Evolutionary conservation across 1,140 invertebrate genomes (phyloP).

Genomic region (Apis mellifera): Amel_HAv3.1 CM009936.2:4159001-4159500

Average conservation of each 20-base stretch:
- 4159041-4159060: conserved; percentile 21
- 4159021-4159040: conserved; percentile 7
- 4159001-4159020: conserved; percentile 19
- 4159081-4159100: conserved; percentile 25
- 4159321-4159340: conserved; percentile 65
- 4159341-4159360: conserved; percentile 16
- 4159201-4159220: conserved; percentile 12
- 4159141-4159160: background rate
- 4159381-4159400: conserved; percentile 1
- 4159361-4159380: conserved; percentile 29
- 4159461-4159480: no score
- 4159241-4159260: conserved; percentile 15
- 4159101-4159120: background rate
- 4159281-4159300: background rate
- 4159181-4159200: conserved; percentile 31
- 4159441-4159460: no score
- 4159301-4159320: conserved; percentile 53
- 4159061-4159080: background rate
- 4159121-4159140: no score
- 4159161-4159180: conserved; percentile 35
- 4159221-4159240: conserved; percentile 38
- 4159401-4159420: background rate
- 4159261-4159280: conserved; percentile 17
- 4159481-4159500: no score
- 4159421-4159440: background rate